These are phyloP conservation scores for Tetropium fuscum DNA, from an alignment of 2,888 invertebrate genomes.

Conservation along the genomic window DNA sequence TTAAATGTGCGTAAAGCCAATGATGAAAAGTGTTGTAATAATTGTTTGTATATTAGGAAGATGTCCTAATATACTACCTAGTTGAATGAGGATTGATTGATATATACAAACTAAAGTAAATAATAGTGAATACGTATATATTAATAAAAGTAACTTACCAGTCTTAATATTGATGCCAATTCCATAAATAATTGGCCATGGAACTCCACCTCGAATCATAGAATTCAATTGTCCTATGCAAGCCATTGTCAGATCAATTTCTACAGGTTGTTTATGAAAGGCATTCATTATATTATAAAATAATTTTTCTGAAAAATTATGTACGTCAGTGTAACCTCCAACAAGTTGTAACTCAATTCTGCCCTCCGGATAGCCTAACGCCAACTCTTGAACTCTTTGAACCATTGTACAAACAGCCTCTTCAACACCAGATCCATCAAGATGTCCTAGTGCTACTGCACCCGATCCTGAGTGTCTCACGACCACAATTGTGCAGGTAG, in stretches of 20 bases:
- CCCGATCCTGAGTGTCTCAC: constrained; percentile 93
- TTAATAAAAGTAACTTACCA: constrained; percentile 59
- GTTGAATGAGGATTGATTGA: too few species aligned
- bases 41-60: too few species aligned
- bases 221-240: constrained; percentile 94
- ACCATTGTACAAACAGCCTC: constrained; percentile 87
- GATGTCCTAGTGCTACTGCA: constrained; percentile 85
- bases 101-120: too few species aligned
- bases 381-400: constrained; percentile 84
- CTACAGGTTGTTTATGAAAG: constrained; percentile 88
- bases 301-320: constrained; percentile 88
- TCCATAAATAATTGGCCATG: constrained; percentile 91
- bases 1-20: too few species aligned
- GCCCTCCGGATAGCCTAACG: constrained; percentile 87
- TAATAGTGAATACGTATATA: too few species aligned
- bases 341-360: constrained; percentile 90
- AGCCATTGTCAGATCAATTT: constrained; percentile 89
- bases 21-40: too few species aligned
- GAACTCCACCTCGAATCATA: constrained; percentile 80
- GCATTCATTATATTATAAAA: constrained; percentile 89
- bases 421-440: constrained; percentile 77
- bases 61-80: too few species aligned
- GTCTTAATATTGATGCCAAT: constrained; percentile 91
- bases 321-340: constrained; percentile 90
- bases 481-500: constrained; percentile 93